Evolutionary conservation across 1,140 invertebrate species (phyloP).

Genomic region (Steinernema feltiae): DNA sequence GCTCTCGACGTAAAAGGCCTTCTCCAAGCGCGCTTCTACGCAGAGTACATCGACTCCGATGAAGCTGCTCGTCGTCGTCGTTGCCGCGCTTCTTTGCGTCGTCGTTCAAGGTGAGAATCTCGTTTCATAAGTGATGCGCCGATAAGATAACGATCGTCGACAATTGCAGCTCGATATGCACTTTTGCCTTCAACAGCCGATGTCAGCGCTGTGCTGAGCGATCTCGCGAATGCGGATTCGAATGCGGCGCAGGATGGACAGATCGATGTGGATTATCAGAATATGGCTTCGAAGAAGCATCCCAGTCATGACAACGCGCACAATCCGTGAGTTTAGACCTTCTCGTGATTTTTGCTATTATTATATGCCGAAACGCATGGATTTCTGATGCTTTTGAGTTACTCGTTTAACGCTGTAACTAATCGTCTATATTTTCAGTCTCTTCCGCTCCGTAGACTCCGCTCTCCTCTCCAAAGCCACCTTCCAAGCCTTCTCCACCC

Average conservation of each 20-base stretch:
- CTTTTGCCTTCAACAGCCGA: neutral
- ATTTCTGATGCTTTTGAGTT: too few relatives aligned
- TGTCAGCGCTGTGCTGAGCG: neutral
- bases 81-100: neutral
- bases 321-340: neutral
- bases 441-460: slow-evolving; percentile 19
- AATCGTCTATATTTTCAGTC: neutral
- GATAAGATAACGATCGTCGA: slow-evolving; percentile 11
- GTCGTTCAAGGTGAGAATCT: slow-evolving; percentile 1
- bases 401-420: neutral
- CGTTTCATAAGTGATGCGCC: neutral
- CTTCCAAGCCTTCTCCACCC: slow-evolving; percentile 14
- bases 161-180: neutral
- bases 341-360: too few relatives aligned
- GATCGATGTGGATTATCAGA: slow-evolving; percentile 8
- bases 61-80: neutral
- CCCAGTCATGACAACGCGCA: slow-evolving; percentile 26
- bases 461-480: neutral
- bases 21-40: too few relatives aligned
- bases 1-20: too few relatives aligned
- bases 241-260: neutral
- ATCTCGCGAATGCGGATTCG: neutral
- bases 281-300: slow-evolving; percentile 66
- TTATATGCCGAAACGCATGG: too few relatives aligned
- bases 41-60: neutral